Conservation (phyloP, 2,888 invertebrate genomes). For the Ichneumon xanthorius region DNA sequence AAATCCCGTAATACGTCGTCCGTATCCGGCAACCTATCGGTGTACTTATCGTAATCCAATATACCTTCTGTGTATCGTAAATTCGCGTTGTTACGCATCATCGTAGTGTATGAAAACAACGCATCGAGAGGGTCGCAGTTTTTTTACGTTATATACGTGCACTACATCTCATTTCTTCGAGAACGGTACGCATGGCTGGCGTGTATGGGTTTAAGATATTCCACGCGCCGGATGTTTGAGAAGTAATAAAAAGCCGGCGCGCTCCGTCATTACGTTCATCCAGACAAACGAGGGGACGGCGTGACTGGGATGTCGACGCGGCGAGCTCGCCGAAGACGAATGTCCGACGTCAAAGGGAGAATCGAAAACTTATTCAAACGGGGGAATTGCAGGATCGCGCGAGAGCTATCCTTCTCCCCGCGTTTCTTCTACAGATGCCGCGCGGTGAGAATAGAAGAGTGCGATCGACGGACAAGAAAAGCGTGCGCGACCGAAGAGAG, state of each 20-base stretch:
- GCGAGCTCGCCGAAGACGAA: conserved; percentile 70
- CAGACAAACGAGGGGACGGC: conserved; percentile 76
- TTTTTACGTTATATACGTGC: background rate
- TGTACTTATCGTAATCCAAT: background rate
- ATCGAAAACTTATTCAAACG: conserved; percentile 77
- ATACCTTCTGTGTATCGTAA: background rate
- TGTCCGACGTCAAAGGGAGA: conserved; percentile 76
- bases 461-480: conserved; percentile 37
- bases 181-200: conserved; percentile 48
- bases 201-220: conserved; percentile 73
- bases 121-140: background rate
- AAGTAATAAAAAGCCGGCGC: conserved; percentile 75
- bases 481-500: background rate
- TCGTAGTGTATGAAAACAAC: background rate
- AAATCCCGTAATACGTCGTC: background rate
- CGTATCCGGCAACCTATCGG: background rate
- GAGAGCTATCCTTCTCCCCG: conserved; percentile 26
- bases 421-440: conserved; percentile 27
- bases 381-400: conserved; percentile 64
- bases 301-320: conserved; percentile 76
- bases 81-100: background rate
- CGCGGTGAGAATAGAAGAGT: conserved; percentile 26
- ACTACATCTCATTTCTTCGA: conserved; percentile 13
- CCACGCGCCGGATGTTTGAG: conserved; percentile 76
- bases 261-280: conserved; percentile 75